phyloP scores from a whole-genome alignment of 2,113 vertebrate genomes.

The Oplegnathus fasciatus region DNA sequence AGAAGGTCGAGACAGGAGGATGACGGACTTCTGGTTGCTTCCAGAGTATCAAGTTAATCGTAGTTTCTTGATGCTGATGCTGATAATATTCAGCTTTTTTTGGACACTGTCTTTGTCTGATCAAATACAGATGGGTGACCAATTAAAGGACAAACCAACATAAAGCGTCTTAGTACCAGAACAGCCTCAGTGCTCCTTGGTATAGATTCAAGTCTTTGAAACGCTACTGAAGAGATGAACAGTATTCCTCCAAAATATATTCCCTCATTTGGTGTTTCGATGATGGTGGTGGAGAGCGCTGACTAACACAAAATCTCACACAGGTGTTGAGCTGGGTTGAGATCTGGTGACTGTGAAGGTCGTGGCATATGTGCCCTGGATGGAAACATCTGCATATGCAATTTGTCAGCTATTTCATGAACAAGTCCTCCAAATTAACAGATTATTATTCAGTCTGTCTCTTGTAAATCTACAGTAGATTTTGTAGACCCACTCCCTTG shows the following conservation, averaged over 20 bases:
- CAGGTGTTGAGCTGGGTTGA: not conserved
- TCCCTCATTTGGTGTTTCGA: not conserved
- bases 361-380: not conserved
- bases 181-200: not conserved
- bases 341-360: not conserved
- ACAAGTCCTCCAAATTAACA: not conserved
- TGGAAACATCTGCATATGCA: not conserved
- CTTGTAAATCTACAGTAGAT: not conserved
- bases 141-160: not conserved
- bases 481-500: not conserved
- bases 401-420: too few relatives aligned
- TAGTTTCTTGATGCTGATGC: not conserved
- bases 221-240: not conserved
- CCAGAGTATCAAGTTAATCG: not conserved
- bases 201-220: not conserved
- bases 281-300: not conserved
- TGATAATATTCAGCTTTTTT: not conserved
- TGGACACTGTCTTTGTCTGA: not conserved
- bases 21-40: not conserved
- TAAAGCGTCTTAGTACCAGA: not conserved
- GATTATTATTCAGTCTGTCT: not conserved
- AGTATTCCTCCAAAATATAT: not conserved
- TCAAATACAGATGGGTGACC: not conserved
- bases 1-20: conserved; percentile 21
- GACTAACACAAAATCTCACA: not conserved